Percentiles rank a stretch among this genome's conserved stretches.
Evolutionary conservation across 2,113 vertebrate genomes (phyloP).

Genomic region (Cromileptes altivelis): DNA sequence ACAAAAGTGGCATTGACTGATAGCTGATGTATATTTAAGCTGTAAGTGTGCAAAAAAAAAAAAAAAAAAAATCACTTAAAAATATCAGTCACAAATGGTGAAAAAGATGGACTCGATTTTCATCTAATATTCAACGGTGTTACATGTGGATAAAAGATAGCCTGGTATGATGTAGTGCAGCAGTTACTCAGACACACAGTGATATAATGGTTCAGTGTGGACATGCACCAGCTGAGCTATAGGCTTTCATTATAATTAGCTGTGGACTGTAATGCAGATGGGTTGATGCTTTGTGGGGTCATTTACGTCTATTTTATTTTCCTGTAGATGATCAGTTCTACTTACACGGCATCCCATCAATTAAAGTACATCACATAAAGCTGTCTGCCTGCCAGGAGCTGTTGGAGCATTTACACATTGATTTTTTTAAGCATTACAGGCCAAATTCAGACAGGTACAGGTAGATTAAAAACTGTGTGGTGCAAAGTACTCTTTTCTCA

Average conservation of each 20-base stretch:
- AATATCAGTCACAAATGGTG: background rate
- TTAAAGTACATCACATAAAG: constrained; percentile 34
- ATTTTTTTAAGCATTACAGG: background rate
- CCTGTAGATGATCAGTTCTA: constrained; percentile 31
- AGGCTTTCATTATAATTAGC: constrained; percentile 62
- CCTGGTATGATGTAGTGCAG: constrained; percentile 15
- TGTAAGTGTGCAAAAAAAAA: background rate
- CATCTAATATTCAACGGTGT: constrained; percentile 14
- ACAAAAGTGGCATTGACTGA: constrained; percentile 21
- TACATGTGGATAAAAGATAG: background rate
- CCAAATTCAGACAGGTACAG: background rate
- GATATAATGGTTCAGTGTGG: background rate
- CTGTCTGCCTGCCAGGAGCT: background rate
- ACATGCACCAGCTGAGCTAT: background rate
- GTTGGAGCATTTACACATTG: constrained; percentile 4
- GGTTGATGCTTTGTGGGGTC: constrained; percentile 39
- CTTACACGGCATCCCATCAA: constrained; percentile 40
- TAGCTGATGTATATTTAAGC: constrained; percentile 4
- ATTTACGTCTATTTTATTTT: constrained; percentile 48
- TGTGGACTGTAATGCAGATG: constrained; percentile 27
- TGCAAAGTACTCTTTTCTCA: background rate
- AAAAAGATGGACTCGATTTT: constrained; percentile 23
- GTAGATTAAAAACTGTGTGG: background rate
- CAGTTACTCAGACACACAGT: constrained; percentile 21
- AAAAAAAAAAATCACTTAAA: background rate